These are phyloP conservation scores for Melanerpes formicivorus DNA, from an alignment of 2,113 vertebrate species.

Conservation along the genomic window DNA sequence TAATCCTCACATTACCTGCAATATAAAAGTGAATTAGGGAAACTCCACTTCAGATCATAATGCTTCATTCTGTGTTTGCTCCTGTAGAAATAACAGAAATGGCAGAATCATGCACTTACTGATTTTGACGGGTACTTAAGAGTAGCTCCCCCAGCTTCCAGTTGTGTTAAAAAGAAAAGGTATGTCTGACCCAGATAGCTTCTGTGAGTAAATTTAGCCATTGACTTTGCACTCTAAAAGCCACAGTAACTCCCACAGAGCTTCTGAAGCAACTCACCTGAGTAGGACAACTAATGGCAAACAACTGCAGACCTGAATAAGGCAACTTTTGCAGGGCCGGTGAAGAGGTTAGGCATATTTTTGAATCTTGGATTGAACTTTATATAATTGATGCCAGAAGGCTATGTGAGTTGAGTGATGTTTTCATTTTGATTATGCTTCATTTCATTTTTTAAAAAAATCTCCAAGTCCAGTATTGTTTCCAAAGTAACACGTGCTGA, in stretches of 20 bases:
- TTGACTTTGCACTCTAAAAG: background rate
- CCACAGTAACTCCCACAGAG: background rate
- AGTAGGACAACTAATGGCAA: background rate
- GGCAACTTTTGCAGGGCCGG: background rate
- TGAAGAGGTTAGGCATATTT: background rate
- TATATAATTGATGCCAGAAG: background rate
- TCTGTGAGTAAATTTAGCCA: background rate
- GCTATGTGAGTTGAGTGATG: background rate
- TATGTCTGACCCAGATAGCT: background rate
- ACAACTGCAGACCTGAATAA: background rate
- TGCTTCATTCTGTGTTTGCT: slow-evolving; percentile 5
- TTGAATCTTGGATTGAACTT: background rate
- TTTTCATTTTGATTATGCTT: background rate
- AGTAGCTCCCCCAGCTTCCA: background rate
- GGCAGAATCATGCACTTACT: slow-evolving; percentile 16
- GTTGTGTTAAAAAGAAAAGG: background rate
- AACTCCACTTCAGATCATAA: background rate
- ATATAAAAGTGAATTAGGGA: slow-evolving; percentile 18
- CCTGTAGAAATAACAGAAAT: slow-evolving; percentile 11
- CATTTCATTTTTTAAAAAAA: background rate
- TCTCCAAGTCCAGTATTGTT: background rate
- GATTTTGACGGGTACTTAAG: slow-evolving; percentile 20
- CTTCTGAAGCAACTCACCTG: background rate
- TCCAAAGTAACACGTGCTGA: background rate
- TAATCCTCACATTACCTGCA: slow-evolving; percentile 1